Evolutionary conservation across 2,888 invertebrate species (phyloP), one percentile per base, ranked within the genome.

Genomic region (Athripsodes cinereus): DNA sequence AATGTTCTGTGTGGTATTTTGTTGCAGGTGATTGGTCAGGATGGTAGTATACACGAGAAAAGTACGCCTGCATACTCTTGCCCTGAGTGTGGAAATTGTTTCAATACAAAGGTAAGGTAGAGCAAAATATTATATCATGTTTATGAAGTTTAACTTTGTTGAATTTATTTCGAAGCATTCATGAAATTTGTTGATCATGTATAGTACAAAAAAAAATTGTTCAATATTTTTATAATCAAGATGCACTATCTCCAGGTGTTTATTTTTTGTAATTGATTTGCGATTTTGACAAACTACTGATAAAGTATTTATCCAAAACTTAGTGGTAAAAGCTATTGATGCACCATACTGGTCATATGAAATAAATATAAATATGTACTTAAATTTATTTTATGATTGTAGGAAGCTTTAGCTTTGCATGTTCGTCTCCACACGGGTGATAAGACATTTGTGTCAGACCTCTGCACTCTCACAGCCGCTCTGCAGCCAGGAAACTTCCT

Each of bases 371-470:
- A 6, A 3, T 18, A 44, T 13, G 44, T 18, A 44, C 18, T 50
- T 5, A 6, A 35, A n/a, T 11, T 52, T 31, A 35, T 34, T 3
- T 52, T 78, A 82, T 70, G 80, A 61, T 84, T 82, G 63, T 81
- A 87, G 71, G 90, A 90, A 78, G 90, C 89, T 65, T 73, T 90
- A 59, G 87, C 88, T 49, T 76, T 90, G 64, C 90, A 90, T 78
- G 83, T 88, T 71, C 84, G 90, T 64, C 79, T 90, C 68, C 90
- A 90, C 72, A 85, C 88, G 57, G 90, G 89, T 62, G 90, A 90
- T 72, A 84, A 88, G 69, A 87, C 87, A 64, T 82, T 89, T 67
- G 88, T 90, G 66, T 89, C 88, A 59, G 90, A 90, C 74, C 80
- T 90, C 69, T 89, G 90, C 73, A 88, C 88, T 66, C 78, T 90